Evolutionary conservation across 2,797 vertebrate genomes (phyloP).

Genomic region (Sandelia bainsii): DNA sequence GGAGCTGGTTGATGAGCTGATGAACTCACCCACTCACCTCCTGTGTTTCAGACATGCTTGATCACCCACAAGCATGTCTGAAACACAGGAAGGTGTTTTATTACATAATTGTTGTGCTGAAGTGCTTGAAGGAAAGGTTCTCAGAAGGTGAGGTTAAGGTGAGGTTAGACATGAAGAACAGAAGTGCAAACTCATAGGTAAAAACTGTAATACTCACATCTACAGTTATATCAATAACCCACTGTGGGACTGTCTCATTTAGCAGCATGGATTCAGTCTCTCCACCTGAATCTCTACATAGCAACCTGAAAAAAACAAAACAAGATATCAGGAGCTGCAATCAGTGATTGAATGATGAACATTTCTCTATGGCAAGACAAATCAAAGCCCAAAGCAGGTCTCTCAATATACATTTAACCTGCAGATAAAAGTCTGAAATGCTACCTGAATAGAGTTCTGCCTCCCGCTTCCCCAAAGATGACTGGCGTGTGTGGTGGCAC

Average conservation of each 20-base stretch:
- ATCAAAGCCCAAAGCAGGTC: background rate
- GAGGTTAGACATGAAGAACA: too few relatives aligned
- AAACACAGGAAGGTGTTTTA: too few relatives aligned
- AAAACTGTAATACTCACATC: slow-evolving; percentile 88
- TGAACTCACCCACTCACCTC: too few relatives aligned
- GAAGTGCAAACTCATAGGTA: too few relatives aligned
- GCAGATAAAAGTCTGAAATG: background rate
- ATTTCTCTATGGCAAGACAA: background rate
- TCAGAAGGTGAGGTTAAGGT: too few relatives aligned
- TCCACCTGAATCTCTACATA: slow-evolving; percentile 97
- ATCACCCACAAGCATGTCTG: too few relatives aligned
- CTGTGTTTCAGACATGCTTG: too few relatives aligned
- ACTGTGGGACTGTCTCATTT: slow-evolving; percentile 98
- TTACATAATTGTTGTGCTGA: too few relatives aligned
- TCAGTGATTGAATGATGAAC: background rate
- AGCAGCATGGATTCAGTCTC: slow-evolving; percentile 99
- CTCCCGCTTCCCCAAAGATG: slow-evolving; percentile 98
- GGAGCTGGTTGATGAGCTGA: too few relatives aligned
- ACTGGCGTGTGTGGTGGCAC: slow-evolving; percentile 98
- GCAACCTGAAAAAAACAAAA: slow-evolving; percentile 83
- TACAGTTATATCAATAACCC: slow-evolving; percentile 99
- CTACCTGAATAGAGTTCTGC: slow-evolving; percentile 97
- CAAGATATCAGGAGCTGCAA: background rate
- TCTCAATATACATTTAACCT: background rate
- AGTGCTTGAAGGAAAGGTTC: too few relatives aligned